These are phyloP conservation scores for Fissipunctia ypsillon DNA, from an alignment of 2,888 invertebrate species.

Conservation along the genomic window DNA sequence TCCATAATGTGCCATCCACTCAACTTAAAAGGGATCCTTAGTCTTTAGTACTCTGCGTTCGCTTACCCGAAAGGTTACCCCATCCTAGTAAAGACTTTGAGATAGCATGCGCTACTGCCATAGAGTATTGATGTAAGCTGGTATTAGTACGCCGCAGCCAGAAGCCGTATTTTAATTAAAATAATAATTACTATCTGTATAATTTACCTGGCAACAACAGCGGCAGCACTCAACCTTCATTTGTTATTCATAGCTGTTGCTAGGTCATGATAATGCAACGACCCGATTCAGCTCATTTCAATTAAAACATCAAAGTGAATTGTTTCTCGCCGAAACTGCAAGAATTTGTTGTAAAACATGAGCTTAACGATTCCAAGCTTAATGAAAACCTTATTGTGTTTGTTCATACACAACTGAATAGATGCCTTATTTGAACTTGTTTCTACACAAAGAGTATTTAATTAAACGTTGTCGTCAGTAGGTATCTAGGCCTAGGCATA, in stretches of 20 bases:
- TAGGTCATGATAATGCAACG: conserved; percentile 59
- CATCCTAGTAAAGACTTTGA: conserved; percentile 11
- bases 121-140: background rate
- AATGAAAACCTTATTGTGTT: conserved; percentile 1
- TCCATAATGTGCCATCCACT: conserved; percentile 27
- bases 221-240: conserved; percentile 35
- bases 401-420: background rate
- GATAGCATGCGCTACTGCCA: conserved; percentile 3
- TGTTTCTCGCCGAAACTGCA: conserved; percentile 9
- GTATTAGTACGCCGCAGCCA: background rate
- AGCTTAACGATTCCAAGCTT: background rate
- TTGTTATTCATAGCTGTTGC: conserved; percentile 39
- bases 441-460: background rate
- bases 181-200: conserved; percentile 24
- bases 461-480: background rate
- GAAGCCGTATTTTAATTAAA: conserved; percentile 40
- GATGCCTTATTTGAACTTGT: background rate
- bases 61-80: conserved; percentile 25
- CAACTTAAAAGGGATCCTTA: conserved; percentile 42
- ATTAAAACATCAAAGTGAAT: conserved; percentile 25
- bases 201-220: conserved; percentile 25
- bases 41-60: conserved; percentile 22
- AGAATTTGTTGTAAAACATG: conserved; percentile 9
- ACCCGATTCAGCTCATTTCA: conserved; percentile 44
- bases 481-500: too few relatives aligned